Percentiles rank a stretch among this genome's conserved stretches.
Evolutionary conservation across 2,113 vertebrate species (phyloP).

Genomic region (Actenoides lindsayi): DNA sequence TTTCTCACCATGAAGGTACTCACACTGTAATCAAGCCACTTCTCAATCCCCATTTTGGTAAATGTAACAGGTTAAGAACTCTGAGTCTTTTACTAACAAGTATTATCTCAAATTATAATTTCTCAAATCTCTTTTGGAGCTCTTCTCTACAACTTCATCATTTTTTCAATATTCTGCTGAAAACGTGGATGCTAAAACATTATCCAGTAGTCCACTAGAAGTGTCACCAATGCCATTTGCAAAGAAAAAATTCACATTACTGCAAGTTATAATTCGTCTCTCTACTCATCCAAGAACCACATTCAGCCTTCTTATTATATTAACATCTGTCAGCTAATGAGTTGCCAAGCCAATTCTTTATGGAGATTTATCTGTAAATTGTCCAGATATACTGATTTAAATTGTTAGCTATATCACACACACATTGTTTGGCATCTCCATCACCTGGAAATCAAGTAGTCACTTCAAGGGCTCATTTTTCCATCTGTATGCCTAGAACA

Average conservation of each 20-base stretch:
- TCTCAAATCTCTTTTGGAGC: background rate
- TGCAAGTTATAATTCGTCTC: background rate
- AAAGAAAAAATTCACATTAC: background rate
- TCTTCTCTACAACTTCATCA: background rate
- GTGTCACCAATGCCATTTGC: background rate
- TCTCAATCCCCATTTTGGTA: background rate
- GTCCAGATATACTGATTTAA: background rate
- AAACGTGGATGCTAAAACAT: accelerated
- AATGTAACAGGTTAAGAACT: background rate
- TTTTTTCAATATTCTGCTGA: background rate
- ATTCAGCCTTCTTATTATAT: background rate
- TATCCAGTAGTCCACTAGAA: background rate
- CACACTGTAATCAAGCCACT: background rate
- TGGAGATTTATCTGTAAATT: background rate
- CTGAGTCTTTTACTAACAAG: background rate
- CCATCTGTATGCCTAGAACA: background rate
- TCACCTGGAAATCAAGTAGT: background rate
- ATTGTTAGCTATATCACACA: background rate
- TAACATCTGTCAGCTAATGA: background rate
- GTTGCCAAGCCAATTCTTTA: background rate
- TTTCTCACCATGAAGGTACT: background rate
- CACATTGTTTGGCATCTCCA: background rate
- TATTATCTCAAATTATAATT: background rate
- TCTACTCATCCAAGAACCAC: background rate
- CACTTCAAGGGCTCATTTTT: background rate